phyloP scores from a whole-genome alignment of 2,888 invertebrate genomes.

The Crepidodera aurea region DNA sequence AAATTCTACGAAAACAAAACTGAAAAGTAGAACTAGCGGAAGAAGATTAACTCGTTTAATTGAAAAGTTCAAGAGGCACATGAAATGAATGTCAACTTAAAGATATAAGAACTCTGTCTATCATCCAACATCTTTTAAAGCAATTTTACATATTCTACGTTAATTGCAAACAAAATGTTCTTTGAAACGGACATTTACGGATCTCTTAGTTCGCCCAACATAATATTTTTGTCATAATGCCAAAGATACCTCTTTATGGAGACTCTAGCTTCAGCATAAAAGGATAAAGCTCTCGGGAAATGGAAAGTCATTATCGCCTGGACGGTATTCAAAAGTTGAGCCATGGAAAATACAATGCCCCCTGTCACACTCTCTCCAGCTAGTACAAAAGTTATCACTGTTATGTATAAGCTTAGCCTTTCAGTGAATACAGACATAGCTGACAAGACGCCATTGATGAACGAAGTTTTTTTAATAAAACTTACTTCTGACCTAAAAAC shows the following conservation, averaged over 20 bases:
- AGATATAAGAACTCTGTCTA: too few species aligned
- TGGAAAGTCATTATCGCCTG: slow-evolving; percentile 57
- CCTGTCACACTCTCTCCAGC: slow-evolving; percentile 66
- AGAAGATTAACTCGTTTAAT: too few species aligned
- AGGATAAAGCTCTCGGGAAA: slow-evolving; percentile 49
- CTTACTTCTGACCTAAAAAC: slow-evolving; percentile 67
- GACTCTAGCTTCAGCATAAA: slow-evolving; percentile 51
- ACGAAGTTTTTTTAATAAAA: slow-evolving; percentile 70
- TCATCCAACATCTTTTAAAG: too few species aligned
- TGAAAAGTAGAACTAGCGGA: too few species aligned
- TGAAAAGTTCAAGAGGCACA: too few species aligned
- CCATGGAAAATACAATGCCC: slow-evolving; percentile 77
- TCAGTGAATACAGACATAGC: slow-evolving; percentile 81
- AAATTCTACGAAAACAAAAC: not conserved
- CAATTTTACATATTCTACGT: too few species aligned
- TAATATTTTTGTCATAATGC: too few species aligned
- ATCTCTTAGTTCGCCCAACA: too few species aligned
- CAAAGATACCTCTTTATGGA: slow-evolving; percentile 44
- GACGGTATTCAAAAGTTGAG: slow-evolving; percentile 79
- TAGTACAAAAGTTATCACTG: slow-evolving; percentile 79
- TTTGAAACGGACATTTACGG: too few species aligned
- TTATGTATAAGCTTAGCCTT: slow-evolving; percentile 82
- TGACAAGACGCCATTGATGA: slow-evolving; percentile 71
- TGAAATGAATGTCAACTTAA: too few species aligned
- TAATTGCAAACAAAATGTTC: too few species aligned